Percentiles rank a stretch among this genome's conserved stretches.
Evolutionary conservation across 2,797 vertebrate genomes (phyloP).

Genomic region (Lindbergichthys nudifrons): DNA sequence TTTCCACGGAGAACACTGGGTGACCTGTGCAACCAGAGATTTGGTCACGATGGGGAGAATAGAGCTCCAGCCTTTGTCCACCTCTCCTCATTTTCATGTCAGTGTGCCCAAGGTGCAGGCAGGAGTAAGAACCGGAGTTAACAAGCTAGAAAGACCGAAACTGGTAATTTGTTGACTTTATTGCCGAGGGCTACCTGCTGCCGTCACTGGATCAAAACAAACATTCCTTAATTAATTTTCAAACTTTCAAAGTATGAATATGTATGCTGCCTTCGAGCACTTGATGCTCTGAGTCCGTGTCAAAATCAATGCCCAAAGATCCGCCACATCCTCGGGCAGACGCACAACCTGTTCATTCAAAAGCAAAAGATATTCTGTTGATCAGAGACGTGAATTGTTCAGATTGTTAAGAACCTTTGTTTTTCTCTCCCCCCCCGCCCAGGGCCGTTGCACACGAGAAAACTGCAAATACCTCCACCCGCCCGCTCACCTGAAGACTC

Average conservation of each 20-base stretch:
- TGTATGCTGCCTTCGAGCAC: slow-evolving; percentile 50
- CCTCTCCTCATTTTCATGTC: neutral
- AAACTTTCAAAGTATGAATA: slow-evolving; percentile 50
- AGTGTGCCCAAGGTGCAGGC: slow-evolving; percentile 2
- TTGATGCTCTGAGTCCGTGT: slow-evolving; percentile 33
- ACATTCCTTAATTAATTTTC: slow-evolving; percentile 19
- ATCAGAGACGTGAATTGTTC: slow-evolving; percentile 27
- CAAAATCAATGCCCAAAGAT: slow-evolving; percentile 35
- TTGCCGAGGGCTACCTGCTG: neutral
- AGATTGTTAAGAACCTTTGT: slow-evolving; percentile 31
- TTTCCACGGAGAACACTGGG: slow-evolving; percentile 36
- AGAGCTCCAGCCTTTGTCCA: neutral
- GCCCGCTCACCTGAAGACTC: slow-evolving; percentile 96
- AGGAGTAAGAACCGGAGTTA: neutral
- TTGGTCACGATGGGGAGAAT: neutral
- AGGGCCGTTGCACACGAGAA: slow-evolving; percentile 96
- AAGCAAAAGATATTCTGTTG: slow-evolving; percentile 32
- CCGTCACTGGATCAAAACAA: neutral
- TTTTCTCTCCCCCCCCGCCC: neutral
- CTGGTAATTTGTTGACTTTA: slow-evolving; percentile 13
- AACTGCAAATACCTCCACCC: slow-evolving; percentile 99
- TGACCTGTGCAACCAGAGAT: slow-evolving; percentile 35
- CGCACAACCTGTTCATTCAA: slow-evolving; percentile 49
- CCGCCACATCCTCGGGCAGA: slow-evolving; percentile 42
- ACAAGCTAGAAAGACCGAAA: slow-evolving; percentile 17